Evolutionary conservation across 2,797 vertebrate species (phyloP), one percentile per base, ranked within the genome.

Genomic region (Sebastes elongatus): DNA sequence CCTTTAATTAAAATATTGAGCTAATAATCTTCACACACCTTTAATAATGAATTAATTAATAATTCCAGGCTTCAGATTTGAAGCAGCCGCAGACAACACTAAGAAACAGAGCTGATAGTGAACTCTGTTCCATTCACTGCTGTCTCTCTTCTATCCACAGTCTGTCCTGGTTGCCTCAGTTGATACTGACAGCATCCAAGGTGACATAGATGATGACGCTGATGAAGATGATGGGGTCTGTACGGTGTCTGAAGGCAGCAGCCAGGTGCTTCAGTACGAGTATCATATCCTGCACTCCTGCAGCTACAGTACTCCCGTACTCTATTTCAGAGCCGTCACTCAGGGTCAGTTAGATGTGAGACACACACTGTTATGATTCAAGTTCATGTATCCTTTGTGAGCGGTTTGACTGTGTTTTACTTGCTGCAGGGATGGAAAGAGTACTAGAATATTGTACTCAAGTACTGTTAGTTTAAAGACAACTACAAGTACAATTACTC

Each of bases 241-340:
- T 25, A 0, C 0, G 4, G 30, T 4, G 33, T 25, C 72, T 10
- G 78, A 62, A 57, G 73, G 57, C 69, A 67, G 80, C 67, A 10
- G 66, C 23, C 61, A 22, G 23, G 84, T 91, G 66, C 82, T 96
- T 52, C 93, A 92, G 52, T 95, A 89, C 7, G 98, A 99, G 76
- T 98, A 98, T 84, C 98, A 99, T 64, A 87, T 99, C 81, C 73
- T 99, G 25, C 98, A 96, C 88, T 98, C 98, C 68, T 96, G 96
- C 83, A 98, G 98, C 94, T 98, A 98, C 91, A 94, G 96, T 64
- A 94, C 95, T 27, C 98, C 98, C 0, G 96, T 98, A 38, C 96
- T 99, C 11, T 99, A 98, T 83, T 99, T 99, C 85, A 96, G 97
- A 93, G 97, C 96, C 6, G 97, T 91, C 81, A 97, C 96, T 65